Evolutionary conservation across 2,888 invertebrate genomes (phyloP), one percentile per base, ranked within the genome.

Genomic region (Dolomedes plantarius): DNA sequence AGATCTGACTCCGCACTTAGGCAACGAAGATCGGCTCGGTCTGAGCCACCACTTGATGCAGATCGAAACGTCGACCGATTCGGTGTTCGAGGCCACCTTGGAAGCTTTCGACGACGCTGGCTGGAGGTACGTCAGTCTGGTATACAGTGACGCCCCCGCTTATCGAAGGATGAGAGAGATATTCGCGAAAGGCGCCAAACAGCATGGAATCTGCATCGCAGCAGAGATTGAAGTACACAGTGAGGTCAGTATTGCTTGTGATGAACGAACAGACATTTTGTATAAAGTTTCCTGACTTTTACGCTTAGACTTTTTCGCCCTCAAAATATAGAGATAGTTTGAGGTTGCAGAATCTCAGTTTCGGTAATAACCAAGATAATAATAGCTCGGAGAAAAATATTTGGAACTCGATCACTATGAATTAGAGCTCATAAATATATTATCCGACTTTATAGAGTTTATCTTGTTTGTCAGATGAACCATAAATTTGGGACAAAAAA

Each of bases 121-220:
- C 0, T 86, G 81, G 80, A 64, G 56, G 32, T 81, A 77, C 28
- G 50, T 86, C 11, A 73, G 65, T 13, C 62, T 86, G 9, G 39
- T 86, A 1, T 56, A 76, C 69, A 74, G 74, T 27, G 74, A 75
- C 29, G 56, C 73, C 0, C 78, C 79, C 6, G 6, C 50, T 1
- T 46, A 67, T 16, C 68, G 29, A 1, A 28, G 32, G 7, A 69
- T 62, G 0, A 27, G 36, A 6, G 68, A 69, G 3, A 50, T 64
- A 16, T 75, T 86, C 5, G 32, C 73, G 16, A 72, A 72, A 27
- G 72, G 73, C 0, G 86, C 86, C 0, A 81, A 81, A 31, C 65
- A 76, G 36, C 50, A 71, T 23, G 86, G 86, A 0, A 50, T 86
- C 0, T 86, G 86, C 39, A 56, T 86, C 6, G 86, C 73, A 32